Evolutionary conservation across 2,113 vertebrate species (phyloP), one percentile per base, ranked within the genome.

Genomic region (Lamprologus callipterus): DNA sequence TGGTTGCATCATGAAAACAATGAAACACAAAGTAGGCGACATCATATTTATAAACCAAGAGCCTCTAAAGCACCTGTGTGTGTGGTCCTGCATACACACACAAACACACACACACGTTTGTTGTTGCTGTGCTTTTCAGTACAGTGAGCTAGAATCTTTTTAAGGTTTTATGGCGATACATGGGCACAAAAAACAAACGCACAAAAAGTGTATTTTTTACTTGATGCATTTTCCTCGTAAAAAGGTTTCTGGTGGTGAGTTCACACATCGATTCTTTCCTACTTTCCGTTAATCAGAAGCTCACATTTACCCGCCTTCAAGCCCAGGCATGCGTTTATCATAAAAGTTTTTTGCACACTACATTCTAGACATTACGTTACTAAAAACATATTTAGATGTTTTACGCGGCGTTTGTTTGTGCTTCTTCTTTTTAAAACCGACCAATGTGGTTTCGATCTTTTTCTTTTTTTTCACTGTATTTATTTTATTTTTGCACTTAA

Each of bases 1-100:
- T 53, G 53, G 83, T 88, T 94, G 86, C 92, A 89, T 91, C 88
- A 89, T 82, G 42, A 65, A 85, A 88, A 92, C 79, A 91, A 87
- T 84, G 49, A 75, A 84, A 73, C 40, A 65, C 6, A 63, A 85
- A 87, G 73, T 17, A 81, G 79, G 70, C 87, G 82, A 70, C 84
- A 88, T 35, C 7, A 19, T 58, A 63, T 80, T 85, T 82, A 65
- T 14, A 79, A 85, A 73, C 19, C 37, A 35, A 81, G 54, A 55
- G 17, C n/a, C 78, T 45, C 14, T 14, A 13, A 17, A 80, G 68
- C 84, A 90, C 86, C 88, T 92, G 54, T 55, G 7, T 85, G 82
- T 86, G 86, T 63, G 63, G 78, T 80, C 68, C 31, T 49, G 9
- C 40, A 28, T 5, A 33, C 16, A 51, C 16, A 51, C 45, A 78